These are phyloP conservation scores for Molossus alvarezi DNA, from an alignment of 2,797 vertebrate genomes.

Conservation along the genomic window DNA sequence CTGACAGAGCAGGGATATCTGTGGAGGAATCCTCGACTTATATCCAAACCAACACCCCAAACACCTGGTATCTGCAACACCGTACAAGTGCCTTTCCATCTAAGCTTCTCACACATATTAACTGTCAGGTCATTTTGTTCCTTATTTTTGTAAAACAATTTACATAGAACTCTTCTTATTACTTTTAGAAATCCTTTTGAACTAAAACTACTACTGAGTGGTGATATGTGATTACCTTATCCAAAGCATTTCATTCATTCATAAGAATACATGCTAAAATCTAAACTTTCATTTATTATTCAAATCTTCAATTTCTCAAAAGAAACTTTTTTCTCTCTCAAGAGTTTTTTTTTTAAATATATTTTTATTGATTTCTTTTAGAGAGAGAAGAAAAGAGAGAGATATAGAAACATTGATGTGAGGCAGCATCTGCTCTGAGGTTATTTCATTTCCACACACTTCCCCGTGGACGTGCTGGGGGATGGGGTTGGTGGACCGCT, in stretches of 20 bases:
- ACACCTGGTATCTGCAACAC: not conserved
- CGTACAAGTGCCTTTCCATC: not conserved
- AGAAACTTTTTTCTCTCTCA: not conserved
- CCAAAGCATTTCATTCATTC: slow-evolving; percentile 32
- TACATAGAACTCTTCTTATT: slow-evolving; percentile 8
- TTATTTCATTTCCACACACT: not conserved
- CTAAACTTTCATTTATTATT: slow-evolving; percentile 29
- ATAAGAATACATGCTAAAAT: slow-evolving; percentile 60
- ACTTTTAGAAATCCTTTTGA: slow-evolving; percentile 51
- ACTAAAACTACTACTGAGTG: slow-evolving; percentile 58
- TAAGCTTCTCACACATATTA: not conserved
- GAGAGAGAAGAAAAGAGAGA: too few species aligned
- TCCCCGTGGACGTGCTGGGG: rapidly evolving
- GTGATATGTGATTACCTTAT: not conserved
- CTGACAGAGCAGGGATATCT: not conserved
- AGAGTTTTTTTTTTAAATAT: not conserved
- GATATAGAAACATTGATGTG: too few species aligned
- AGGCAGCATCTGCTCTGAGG: not conserved
- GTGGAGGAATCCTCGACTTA: not conserved
- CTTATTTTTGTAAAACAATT: slow-evolving; percentile 62
- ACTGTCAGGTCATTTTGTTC: slow-evolving; percentile 21
- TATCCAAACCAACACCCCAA: not conserved
- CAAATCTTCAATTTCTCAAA: slow-evolving; percentile 57
- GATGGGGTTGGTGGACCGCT: too few species aligned
- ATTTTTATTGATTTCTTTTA: too few species aligned